These are phyloP conservation scores for Anomalospiza imberbis DNA, from an alignment of 2,797 vertebrate species.

Conservation along the genomic window DNA sequence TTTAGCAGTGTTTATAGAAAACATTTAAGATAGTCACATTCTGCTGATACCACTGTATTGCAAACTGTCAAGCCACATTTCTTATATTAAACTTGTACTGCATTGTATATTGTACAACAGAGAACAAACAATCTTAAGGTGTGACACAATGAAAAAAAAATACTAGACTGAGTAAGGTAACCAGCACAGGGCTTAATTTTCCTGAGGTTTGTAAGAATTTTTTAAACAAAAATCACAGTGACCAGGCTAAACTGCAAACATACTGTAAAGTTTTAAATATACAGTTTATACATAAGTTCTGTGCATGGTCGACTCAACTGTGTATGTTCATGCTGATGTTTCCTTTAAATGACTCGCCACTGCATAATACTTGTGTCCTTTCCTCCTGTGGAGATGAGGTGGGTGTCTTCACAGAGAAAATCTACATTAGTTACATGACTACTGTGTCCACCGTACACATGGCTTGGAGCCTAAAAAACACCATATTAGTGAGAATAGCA, in stretches of 20 bases:
- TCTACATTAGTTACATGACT: constrained; percentile 97
- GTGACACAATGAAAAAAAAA: constrained; percentile 31
- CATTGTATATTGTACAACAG: constrained; percentile 25
- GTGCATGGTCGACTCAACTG: constrained; percentile 50
- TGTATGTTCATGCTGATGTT: background rate
- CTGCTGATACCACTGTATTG: constrained; percentile 42
- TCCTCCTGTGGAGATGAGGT: constrained; percentile 94
- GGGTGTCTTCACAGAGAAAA: constrained; percentile 91
- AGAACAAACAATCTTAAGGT: constrained; percentile 1
- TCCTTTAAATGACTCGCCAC: constrained; percentile 88
- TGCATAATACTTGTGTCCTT: constrained; percentile 99
- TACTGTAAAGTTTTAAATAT: constrained; percentile 66
- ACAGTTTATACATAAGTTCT: constrained; percentile 69
- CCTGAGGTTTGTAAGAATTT: constrained; percentile 80
- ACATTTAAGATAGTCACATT: constrained; percentile 61
- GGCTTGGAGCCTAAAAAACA: constrained; percentile 87
- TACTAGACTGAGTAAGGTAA: constrained; percentile 67
- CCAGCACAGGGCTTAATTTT: constrained; percentile 71
- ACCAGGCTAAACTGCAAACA: constrained; percentile 64
- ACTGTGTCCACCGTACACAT: constrained; percentile 91
- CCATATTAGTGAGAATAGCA: background rate
- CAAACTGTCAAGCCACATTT: constrained; percentile 65
- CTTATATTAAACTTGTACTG: constrained; percentile 56
- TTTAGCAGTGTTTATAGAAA: constrained; percentile 68
- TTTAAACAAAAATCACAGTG: constrained; percentile 77